phyloP scores from a whole-genome alignment of 2,888 invertebrate genomes.

The Biston betularia region DNA sequence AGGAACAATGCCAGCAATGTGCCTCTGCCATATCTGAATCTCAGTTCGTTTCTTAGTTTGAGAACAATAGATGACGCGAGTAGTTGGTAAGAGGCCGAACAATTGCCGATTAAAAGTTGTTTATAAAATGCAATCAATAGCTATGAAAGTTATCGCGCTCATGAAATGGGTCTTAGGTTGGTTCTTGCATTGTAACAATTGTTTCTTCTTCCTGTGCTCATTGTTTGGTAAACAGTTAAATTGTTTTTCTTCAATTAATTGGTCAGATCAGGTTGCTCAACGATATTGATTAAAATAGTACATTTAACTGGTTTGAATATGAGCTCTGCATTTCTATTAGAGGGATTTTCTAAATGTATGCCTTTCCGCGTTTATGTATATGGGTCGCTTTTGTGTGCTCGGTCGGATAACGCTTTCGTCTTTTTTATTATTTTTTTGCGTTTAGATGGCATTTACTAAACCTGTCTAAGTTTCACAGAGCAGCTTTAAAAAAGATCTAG shows the following conservation, averaged over 20 bases:
- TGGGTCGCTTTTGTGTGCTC: no score
- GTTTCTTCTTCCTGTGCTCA: constrained; percentile 45
- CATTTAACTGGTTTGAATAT: no score
- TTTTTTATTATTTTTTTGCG: no score
- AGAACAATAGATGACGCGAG: constrained; percentile 75
- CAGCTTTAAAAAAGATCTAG: no score
- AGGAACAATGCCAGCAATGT: constrained; percentile 66
- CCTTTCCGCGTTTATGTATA: no score
- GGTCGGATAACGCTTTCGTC: no score
- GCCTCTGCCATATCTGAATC: constrained; percentile 54
- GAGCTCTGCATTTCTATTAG: no score
- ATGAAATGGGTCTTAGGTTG: constrained; percentile 50
- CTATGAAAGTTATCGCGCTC: constrained; percentile 62
- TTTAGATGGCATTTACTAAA: no score
- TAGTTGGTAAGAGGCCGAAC: constrained; percentile 71
- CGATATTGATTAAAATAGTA: constrained; percentile 2
- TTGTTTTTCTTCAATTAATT: constrained; percentile 30
- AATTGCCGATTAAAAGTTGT: constrained; percentile 81
- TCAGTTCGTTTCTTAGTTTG: constrained; percentile 53
- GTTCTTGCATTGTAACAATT: constrained; percentile 45
- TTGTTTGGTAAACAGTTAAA: constrained; percentile 49
- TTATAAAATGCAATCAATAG: constrained; percentile 75
- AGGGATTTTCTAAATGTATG: no score
- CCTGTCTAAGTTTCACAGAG: no score
- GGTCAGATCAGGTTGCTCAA: constrained; percentile 22